Base-by-base conservation (phyloP, 2,797 vertebrate species). In the Anomalospiza imberbis region DNA sequence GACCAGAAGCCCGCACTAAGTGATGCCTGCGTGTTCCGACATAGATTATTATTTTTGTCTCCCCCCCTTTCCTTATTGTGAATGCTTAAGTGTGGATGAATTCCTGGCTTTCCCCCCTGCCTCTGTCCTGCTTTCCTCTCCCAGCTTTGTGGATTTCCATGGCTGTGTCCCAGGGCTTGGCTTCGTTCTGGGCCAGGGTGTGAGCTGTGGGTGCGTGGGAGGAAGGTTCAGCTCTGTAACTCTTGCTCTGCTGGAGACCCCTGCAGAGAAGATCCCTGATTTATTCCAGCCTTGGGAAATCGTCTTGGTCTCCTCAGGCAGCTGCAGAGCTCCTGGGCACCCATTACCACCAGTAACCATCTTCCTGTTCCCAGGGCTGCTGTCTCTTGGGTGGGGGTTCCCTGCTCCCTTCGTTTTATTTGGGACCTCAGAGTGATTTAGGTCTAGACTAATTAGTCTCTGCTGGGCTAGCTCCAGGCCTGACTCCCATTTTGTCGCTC, bases 1-100 rank as follows among this genome's bases (percentile, higher is more conserved):
- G 96, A 97, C 94, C 86, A 88, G 77, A 71, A 95, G 71, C 89
- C 80, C 1, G 6, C 85, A 84, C 96, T 45, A 80, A 96, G 85
- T 40, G 83, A 94, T 95, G 81, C 68, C 61, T 82, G 81, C 60
- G 7, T 89, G 82, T 93, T 95, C 72, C 53, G 40, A 77, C 58
- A 71, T 12, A 44, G 73, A 86, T 79, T 65, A 28, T 75, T 57
- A 26, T 63, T 68, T n/a, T 73, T 21, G 8, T 8, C 2, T 5
- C 14, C 2, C 1, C 3, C 3, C 7, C 1, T 22, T 42, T 42
- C 61, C 60, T 51, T 32, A 21, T 42, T 54, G 60, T 13, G 57
- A 32, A 40, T 67, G 31, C 62, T 77, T 32, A 53, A 91, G 40
- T 18, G 65, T 57, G 91, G 89, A 89, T 92, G 84, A 86, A 91